These are phyloP conservation scores for Pagetopsis macropterus DNA, from an alignment of 2,797 vertebrate species.

Conservation along the genomic window DNA sequence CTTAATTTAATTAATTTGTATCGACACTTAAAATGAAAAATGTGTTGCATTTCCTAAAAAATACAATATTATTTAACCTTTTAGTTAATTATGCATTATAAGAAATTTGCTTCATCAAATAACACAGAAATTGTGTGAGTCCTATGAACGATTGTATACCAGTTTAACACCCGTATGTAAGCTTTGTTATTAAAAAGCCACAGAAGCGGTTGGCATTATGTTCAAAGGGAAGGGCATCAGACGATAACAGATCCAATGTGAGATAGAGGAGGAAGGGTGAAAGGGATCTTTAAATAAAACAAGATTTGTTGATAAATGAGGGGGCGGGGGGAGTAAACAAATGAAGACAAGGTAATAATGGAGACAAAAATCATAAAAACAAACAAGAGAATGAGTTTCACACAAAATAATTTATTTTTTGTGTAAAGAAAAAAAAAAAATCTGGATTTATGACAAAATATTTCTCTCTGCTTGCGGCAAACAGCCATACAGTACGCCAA, in stretches of 20 bases:
- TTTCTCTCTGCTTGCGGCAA: slow-evolving; percentile 65
- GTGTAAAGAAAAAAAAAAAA: slow-evolving; percentile 69
- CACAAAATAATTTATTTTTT: slow-evolving; percentile 85
- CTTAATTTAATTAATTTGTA: not conserved
- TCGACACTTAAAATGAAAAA: not conserved
- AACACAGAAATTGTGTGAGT: no score
- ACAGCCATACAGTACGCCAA: slow-evolving; percentile 62
- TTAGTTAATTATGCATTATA: not conserved
- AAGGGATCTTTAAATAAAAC: not conserved
- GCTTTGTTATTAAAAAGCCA: not conserved
- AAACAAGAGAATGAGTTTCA: slow-evolving; percentile 84
- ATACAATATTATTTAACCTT: not conserved
- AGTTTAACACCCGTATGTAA: not conserved
- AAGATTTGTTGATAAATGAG: not conserved
- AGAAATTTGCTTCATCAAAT: not conserved
- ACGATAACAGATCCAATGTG: slow-evolving; percentile 22
- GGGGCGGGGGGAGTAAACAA: slow-evolving; percentile 21
- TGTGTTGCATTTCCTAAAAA: no score
- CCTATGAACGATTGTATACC: not conserved
- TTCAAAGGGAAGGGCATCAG: slow-evolving; percentile 6
- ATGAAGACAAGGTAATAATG: slow-evolving; percentile 62
- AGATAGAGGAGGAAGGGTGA: slow-evolving; percentile 29
- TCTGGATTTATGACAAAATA: slow-evolving; percentile 71
- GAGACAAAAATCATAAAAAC: slow-evolving; percentile 78
- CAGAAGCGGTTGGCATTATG: not conserved